phyloP scores from a whole-genome alignment of 2,113 vertebrate species.

The Gnathonemus echidnorhynchus region DNA sequence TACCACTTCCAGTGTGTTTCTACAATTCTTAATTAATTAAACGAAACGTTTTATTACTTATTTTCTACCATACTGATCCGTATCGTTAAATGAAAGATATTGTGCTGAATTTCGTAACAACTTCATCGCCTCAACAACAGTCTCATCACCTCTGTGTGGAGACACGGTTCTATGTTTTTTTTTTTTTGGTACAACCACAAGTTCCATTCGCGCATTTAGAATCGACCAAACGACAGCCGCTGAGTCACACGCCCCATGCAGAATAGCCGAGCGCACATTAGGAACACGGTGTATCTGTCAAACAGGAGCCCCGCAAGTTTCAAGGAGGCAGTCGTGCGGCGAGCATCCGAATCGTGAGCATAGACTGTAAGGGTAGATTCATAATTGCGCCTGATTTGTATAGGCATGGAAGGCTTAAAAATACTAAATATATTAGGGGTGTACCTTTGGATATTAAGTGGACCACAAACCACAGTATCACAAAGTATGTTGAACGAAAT shows the following conservation, averaged over 20 bases:
- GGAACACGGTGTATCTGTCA: conserved; percentile 3
- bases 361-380: background rate
- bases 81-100: background rate
- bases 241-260: background rate
- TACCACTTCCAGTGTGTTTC: background rate
- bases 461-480: background rate
- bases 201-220: background rate
- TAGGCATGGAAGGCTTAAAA: background rate
- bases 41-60: background rate
- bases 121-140: background rate
- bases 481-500: background rate
- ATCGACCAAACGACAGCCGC: background rate
- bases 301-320: background rate
- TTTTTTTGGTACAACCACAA: background rate
- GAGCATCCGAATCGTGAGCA: background rate
- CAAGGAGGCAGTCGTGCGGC: background rate
- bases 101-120: background rate
- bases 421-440: background rate
- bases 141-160: background rate
- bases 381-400: background rate
- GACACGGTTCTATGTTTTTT: background rate
- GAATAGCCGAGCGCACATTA: background rate
- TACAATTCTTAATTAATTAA: background rate
- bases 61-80: background rate
- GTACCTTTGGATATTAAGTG: background rate